Evolutionary conservation across 2,888 invertebrate species (phyloP).

Genomic region (Vanessa cardui): DNA sequence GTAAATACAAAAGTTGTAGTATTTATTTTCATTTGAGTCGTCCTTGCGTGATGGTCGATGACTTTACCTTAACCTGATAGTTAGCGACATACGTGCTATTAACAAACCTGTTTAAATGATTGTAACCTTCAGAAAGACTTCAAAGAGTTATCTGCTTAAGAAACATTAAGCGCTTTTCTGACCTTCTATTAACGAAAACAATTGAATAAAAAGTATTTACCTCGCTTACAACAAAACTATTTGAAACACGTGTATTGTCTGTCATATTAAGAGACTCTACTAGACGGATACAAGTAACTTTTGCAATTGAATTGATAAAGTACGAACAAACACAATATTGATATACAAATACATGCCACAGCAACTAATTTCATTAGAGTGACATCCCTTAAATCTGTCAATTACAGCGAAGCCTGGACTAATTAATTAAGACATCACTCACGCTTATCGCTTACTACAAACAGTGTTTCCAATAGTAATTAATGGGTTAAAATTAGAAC

Average conservation of each 20-base stretch:
- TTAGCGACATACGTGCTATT: slow-evolving; percentile 20
- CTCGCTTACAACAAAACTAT: background rate
- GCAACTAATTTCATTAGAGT: slow-evolving; percentile 3
- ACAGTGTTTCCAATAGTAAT: slow-evolving; percentile 48
- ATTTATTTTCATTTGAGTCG: slow-evolving; percentile 10
- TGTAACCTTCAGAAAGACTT: slow-evolving; percentile 24
- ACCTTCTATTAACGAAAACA: slow-evolving; percentile 24
- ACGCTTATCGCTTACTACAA: slow-evolving; percentile 31
- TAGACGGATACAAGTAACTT: background rate
- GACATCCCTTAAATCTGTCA: slow-evolving; percentile 17
- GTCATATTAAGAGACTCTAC: background rate
- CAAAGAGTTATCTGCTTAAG: slow-evolving; percentile 14
- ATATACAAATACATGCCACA: background rate
- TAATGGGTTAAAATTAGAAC: slow-evolving; percentile 65
- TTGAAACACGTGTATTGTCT: background rate
- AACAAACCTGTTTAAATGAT: slow-evolving; percentile 30
- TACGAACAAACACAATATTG: background rate
- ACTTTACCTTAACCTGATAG: slow-evolving; percentile 34
- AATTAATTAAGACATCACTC: slow-evolving; percentile 17
- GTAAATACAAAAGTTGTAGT: slow-evolving; percentile 1
- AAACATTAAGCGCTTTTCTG: slow-evolving; percentile 21
- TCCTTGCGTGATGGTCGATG: slow-evolving; percentile 31
- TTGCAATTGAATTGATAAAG: background rate
- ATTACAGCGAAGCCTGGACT: slow-evolving; percentile 13
- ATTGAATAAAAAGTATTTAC: slow-evolving; percentile 13